Base-by-base conservation (phyloP, 2,888 invertebrate species). In the Drosophila monieri region DNA sequence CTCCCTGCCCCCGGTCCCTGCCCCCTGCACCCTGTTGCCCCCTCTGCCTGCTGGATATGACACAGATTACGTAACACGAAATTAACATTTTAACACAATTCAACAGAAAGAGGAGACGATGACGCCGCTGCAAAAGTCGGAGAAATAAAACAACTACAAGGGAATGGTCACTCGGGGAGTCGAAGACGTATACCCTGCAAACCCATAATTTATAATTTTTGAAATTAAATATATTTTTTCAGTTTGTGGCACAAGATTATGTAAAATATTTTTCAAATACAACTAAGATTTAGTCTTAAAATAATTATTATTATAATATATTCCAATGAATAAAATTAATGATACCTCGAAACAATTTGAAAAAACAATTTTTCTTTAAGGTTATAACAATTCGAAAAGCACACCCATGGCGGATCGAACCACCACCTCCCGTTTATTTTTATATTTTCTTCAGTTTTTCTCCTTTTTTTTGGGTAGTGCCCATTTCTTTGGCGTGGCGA, bases 21-120 rank as follows among this genome's bases (percentile, higher is more conserved):
- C 3, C 3, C 0, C 4, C 21, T n/a, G 18, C 0, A 0, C 3
- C 0, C 4, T 5, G 21, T 23, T 6, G 6, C n/a, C 48, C 37
- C 48, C 37, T 59, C 52, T 32, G 58, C 53, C 37, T 44, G 75
- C 65, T 81, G 84, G 81, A 78, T 88, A 87, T 88, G 88, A 88
- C 85, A 85, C 88, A 81, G 88, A 85, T 85, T 88, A 85, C 77
- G 83, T 85, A 88, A 85, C 49, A 41, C 71, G 78, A 88, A 85
- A 88, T 85, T 85, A 88, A 85, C 85, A 85, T 85, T 85, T 88
- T 85, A 85, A 85, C 85, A 85, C 88, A 85, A 85, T 85, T 85
- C 87, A 84, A 68, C 67, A 74, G 79, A 65, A 75, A 66, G 68
- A 65, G 54, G 46, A 60, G 59, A 52, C 61, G 68, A 62, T 64